Conservation (phyloP, 1,140 invertebrate species). For the Ylistrum balloti region DNA sequence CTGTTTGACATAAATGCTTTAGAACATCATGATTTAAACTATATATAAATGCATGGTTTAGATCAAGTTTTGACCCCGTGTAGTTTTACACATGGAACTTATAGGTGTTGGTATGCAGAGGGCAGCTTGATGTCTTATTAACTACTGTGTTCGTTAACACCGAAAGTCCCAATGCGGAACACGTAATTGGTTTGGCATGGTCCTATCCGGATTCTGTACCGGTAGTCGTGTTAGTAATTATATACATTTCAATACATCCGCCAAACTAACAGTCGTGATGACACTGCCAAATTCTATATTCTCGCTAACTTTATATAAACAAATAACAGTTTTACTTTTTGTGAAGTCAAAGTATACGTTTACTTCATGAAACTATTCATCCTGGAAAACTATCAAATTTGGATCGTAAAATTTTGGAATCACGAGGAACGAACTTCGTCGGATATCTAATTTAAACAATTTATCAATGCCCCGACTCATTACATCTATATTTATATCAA, state of each 20-base stretch:
- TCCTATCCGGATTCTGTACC: slow-evolving; percentile 38
- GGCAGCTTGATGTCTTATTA: neutral
- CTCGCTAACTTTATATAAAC: neutral
- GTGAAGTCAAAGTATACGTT: neutral
- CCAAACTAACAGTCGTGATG: neutral
- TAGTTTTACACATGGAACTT: neutral
- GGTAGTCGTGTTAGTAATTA: slow-evolving; percentile 34
- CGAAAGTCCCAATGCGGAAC: neutral
- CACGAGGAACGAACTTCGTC: no score
- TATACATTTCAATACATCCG: slow-evolving; percentile 35
- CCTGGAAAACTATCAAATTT: neutral
- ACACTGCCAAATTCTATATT: slow-evolving; percentile 3
- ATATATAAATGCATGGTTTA: neutral
- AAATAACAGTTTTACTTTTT: neutral
- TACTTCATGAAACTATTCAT: neutral
- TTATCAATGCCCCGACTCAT: no score
- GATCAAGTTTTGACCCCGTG: slow-evolving; percentile 4
- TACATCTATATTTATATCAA: no score
- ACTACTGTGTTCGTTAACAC: neutral
- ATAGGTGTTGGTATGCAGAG: slow-evolving; percentile 21
- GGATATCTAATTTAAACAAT: no score
- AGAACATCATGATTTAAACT: neutral
- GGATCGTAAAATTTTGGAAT: neutral
- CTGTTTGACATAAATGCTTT: neutral
- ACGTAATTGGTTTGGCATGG: neutral